Evolutionary conservation across 30 jellyfish, hydroid and myxozoan species (phyloP).

Genomic region (Pelagia noctiluca): DNA sequence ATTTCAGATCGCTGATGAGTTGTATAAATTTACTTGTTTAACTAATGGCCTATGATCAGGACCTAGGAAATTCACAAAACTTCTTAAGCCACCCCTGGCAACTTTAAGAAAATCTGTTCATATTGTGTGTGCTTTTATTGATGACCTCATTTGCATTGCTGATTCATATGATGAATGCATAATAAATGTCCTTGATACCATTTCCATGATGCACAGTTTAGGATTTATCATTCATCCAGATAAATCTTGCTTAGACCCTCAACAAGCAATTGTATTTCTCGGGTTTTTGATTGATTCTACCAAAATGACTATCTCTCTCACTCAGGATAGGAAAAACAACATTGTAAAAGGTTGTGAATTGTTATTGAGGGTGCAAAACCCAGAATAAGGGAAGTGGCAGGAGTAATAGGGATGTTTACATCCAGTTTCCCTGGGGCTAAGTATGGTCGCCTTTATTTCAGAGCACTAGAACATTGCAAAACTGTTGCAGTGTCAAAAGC

Average conservation of each 20-base stretch:
- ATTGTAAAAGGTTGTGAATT: slow-evolving; percentile 14
- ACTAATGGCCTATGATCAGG: slow-evolving; percentile 22
- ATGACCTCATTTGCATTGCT: slow-evolving; percentile 1
- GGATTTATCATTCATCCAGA: slow-evolving; percentile 8
- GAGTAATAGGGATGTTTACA: slow-evolving; percentile 26
- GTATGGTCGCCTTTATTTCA: slow-evolving; percentile 42
- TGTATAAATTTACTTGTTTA: not conserved
- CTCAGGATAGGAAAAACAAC: slow-evolving; percentile 20
- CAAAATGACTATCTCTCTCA: slow-evolving; percentile 24
- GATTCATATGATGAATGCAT: not conserved
- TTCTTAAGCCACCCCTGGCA: slow-evolving; percentile 7
- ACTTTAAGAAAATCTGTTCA: slow-evolving; percentile 4
- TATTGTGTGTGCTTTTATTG: slow-evolving; percentile 18
- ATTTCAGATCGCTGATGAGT: not conserved
- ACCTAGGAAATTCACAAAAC: slow-evolving; percentile 35
- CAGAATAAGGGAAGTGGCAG: slow-evolving; percentile 51
- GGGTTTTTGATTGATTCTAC: slow-evolving; percentile 29
- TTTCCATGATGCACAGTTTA: not conserved
- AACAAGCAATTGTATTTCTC: slow-evolving; percentile 6
- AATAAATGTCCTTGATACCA: not conserved
- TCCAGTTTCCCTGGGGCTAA: slow-evolving; percentile 52
- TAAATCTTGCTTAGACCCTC: not conserved
- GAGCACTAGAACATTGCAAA: slow-evolving; percentile 31
- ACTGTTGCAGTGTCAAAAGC: not conserved
- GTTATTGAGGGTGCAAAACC: not conserved